Conservation (phyloP, 2,888 invertebrate genomes). For the Lithosia quadra region DNA sequence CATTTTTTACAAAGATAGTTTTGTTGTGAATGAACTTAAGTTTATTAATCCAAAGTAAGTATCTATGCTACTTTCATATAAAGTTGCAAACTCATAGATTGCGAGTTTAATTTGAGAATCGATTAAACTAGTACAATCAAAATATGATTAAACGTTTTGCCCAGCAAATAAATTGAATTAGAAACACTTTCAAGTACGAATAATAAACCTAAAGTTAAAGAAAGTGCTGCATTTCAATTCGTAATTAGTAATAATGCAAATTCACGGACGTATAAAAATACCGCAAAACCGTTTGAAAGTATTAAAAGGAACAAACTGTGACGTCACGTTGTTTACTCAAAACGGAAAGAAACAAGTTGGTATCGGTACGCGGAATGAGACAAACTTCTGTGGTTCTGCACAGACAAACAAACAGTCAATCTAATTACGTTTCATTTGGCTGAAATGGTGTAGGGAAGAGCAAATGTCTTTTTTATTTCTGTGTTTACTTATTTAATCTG, state of each 20-base stretch:
- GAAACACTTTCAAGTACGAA: not conserved
- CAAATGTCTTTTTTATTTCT: constrained; percentile 21
- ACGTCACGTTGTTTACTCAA: constrained; percentile 61
- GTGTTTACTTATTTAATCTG: constrained; percentile 19
- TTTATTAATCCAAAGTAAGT: too few species aligned
- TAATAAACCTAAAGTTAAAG: not conserved
- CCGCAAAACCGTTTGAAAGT: constrained; percentile 29
- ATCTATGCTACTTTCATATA: too few species aligned
- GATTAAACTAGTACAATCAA: not conserved
- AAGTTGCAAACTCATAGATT: too few species aligned
- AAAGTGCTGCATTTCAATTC: constrained; percentile 16
- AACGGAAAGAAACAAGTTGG: constrained; percentile 60
- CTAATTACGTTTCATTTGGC: constrained; percentile 55
- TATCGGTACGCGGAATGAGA: constrained; percentile 59
- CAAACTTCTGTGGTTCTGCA: constrained; percentile 51
- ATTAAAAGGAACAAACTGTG: constrained; percentile 50
- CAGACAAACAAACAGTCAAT: constrained; percentile 58
- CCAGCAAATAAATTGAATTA: not conserved
- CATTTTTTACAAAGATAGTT: too few species aligned
- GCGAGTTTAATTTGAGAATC: not conserved
- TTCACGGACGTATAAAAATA: constrained; percentile 23
- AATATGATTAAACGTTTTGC: not conserved
- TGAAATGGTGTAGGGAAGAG: constrained; percentile 30
- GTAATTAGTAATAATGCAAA: constrained; percentile 27
- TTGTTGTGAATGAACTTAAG: too few species aligned